Evolutionary conservation across 2,888 invertebrate species (phyloP).

Genomic region (Caradrina kadenii): DNA sequence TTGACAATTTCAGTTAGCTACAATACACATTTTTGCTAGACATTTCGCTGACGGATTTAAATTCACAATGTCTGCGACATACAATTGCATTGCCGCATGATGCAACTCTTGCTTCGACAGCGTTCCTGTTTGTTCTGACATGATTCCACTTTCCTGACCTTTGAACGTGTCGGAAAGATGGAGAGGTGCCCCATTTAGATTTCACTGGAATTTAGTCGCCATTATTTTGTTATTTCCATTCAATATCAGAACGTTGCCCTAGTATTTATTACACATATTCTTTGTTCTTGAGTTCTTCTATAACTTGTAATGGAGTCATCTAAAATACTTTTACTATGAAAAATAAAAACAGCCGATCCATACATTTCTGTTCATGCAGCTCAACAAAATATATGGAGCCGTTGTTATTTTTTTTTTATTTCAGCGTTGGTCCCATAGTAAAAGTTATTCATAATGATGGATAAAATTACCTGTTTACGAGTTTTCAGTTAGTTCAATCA

Average conservation of each 20-base stretch:
- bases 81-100: constrained; percentile 53
- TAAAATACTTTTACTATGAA: no score
- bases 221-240: neutral
- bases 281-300: neutral
- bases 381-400: no score
- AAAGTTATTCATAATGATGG: no score
- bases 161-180: constrained; percentile 34
- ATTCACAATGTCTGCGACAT: constrained; percentile 40
- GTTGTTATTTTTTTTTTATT: no score
- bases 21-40: constrained; percentile 7
- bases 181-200: constrained; percentile 32
- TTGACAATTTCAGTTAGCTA: neutral
- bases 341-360: no score
- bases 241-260: neutral
- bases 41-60: constrained; percentile 10
- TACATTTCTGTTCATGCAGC: no score
- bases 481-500: no score
- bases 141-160: constrained; percentile 52
- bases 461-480: no score
- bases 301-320: no score
- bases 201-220: neutral
- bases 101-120: constrained; percentile 58
- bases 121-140: constrained; percentile 59
- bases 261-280: no score
- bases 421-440: no score